Conservation (phyloP, 2,797 vertebrate genomes). For the Leuciscus waleckii region DNA sequence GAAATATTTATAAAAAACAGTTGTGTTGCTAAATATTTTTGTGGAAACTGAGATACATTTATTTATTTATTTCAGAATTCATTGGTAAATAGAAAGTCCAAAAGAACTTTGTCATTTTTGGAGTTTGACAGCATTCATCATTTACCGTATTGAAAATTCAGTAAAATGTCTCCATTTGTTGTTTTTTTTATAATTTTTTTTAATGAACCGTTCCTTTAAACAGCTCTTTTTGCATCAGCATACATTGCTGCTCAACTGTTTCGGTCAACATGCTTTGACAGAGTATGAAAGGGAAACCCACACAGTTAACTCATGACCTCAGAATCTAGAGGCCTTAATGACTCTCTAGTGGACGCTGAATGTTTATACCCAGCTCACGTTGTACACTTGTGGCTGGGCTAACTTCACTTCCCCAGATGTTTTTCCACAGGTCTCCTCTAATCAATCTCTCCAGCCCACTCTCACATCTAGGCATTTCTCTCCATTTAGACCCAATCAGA, state of each 20-base stretch:
- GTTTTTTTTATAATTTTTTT: no score
- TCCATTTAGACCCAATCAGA: conserved; percentile 9
- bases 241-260: conserved; percentile 17
- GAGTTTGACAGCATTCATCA: not conserved
- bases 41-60: not conserved
- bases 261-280: conserved; percentile 7
- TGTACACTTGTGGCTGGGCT: conserved; percentile 50
- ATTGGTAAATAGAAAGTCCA: not conserved
- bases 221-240: not conserved
- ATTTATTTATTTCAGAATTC: not conserved
- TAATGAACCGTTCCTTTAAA: not conserved
- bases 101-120: not conserved
- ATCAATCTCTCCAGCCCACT: conserved; percentile 41
- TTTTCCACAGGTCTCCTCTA: conserved; percentile 52
- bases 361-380: conserved; percentile 56
- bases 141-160: not conserved
- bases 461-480: conserved; percentile 28
- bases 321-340: conserved; percentile 42
- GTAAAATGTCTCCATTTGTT: not conserved
- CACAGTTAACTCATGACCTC: conserved; percentile 26
- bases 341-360: conserved; percentile 48
- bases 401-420: conserved; percentile 51
- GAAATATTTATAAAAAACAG: not conserved
- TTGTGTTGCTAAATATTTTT: not conserved
- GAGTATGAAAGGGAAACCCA: conserved; percentile 37